Base-by-base conservation (phyloP, 2,888 invertebrate genomes). In the Coenonympha arcania region DNA sequence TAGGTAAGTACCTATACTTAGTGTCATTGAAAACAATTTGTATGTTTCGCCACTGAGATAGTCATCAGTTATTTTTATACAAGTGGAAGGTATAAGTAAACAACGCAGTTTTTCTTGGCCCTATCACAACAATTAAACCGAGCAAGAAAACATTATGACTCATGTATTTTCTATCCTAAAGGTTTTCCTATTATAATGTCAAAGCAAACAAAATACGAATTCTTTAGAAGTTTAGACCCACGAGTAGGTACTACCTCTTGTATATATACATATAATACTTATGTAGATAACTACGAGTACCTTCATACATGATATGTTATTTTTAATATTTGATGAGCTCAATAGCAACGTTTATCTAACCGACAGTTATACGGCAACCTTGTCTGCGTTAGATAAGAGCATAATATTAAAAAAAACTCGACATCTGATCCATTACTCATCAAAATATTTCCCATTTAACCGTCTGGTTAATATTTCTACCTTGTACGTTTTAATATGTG, bases 21-120 rank as follows among this genome's bases (percentile, higher is more conserved):
- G 13, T 30, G 13, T 30, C 28, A 26, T 1, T 6, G 1, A 6
- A 6, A 9, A 26, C 3, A 8, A 26, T n/a, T n/a, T 26, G 11
- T 37, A 6, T 2, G 8, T 26, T 26, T 40, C 8, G 16, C 3
- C 26, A 16, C n/a, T 11, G 15, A 31, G 20, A 18, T 30, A 19
- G 19, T 30, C 30, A 8, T 28, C 9, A 22, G 11, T 22, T 43
- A 43, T 31, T 43, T 34, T 37, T 46, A 37, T 28, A 36, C 20
- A 19, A 20, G 4, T 2, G n/a, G n/a, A 19, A 4, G n/a, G 6
- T 31, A 33, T 44, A 24, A 36, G 20, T 22, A 15, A 30, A 20
- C 24, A 28, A 18, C 44, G 52, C 44, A 52, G 26, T 36, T 45
- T 45, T 48, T 48, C 30, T 52, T 48, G 48, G 48, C 48, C 30